Conservation (phyloP, 2,113 vertebrate genomes). For the zebrafish (Danio rerio) region GRCz12tu NC_133188.1:20794501-20795000, state of each 20-base stretch:
- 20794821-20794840: slow-evolving; percentile 18
- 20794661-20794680: slow-evolving; percentile 50
- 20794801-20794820: slow-evolving; percentile 34
- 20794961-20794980: neutral
- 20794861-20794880: slow-evolving; percentile 10
- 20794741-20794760: slow-evolving; percentile 35
- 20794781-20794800: slow-evolving; percentile 35
- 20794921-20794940: neutral
- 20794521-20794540: slow-evolving; percentile 58
- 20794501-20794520: slow-evolving; percentile 61
- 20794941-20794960: slow-evolving; percentile 21
- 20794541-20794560: slow-evolving; percentile 66
- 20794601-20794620: slow-evolving; percentile 51
- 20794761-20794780: neutral
- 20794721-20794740: slow-evolving; percentile 23
- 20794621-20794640: slow-evolving; percentile 54
- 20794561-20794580: slow-evolving; percentile 74
- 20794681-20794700: slow-evolving; percentile 42
- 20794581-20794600: slow-evolving; percentile 71
- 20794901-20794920: slow-evolving; percentile 14
- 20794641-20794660: slow-evolving; percentile 45
- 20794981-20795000: neutral
- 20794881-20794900: slow-evolving; percentile 13
- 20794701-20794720: slow-evolving; percentile 46
- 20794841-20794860: slow-evolving; percentile 21